A percentile compares a stretch with the other conserved stretches of the same genome.
These are phyloP conservation scores for Rhea pennata DNA, from an alignment of 2,113 vertebrate species.

Conservation along the genomic window DNA sequence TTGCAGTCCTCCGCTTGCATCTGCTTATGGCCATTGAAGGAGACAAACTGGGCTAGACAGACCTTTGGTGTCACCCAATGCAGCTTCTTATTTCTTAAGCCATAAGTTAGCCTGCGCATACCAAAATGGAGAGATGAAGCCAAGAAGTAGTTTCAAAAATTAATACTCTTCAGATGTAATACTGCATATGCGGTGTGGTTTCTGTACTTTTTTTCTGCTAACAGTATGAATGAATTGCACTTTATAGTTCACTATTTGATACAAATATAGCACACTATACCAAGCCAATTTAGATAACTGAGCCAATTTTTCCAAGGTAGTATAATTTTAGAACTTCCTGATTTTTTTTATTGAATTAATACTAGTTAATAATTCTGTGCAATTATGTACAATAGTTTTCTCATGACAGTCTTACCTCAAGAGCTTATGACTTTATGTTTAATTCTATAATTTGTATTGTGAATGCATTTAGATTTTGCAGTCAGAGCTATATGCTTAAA, in stretches of 20 bases:
- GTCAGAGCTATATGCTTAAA: not conserved
- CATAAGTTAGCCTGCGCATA: not conserved
- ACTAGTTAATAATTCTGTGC: not conserved
- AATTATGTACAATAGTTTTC: not conserved
- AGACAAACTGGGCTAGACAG: not conserved
- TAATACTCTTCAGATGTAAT: not conserved
- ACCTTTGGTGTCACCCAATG: not conserved
- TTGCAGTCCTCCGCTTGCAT: not conserved
- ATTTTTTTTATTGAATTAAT: not conserved
- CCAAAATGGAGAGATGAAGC: not conserved
- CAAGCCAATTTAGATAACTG: not conserved
- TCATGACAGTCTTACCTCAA: not conserved
- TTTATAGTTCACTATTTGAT: not conserved
- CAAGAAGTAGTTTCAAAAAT: not conserved
- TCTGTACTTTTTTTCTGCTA: too few species aligned
- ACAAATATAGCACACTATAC: not conserved
- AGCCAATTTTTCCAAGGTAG: not conserved
- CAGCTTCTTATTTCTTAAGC: not conserved
- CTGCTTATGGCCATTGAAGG: not conserved
- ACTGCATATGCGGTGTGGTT: not conserved
- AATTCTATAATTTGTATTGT: not conserved
- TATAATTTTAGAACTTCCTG: not conserved
- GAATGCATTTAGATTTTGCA: not conserved
- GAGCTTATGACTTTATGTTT: not conserved
- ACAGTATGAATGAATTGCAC: not conserved